Evolutionary conservation across 2,888 invertebrate genomes (phyloP), one percentile per base, ranked within the genome.

Genomic region (Drosophila paramelanica): DNA sequence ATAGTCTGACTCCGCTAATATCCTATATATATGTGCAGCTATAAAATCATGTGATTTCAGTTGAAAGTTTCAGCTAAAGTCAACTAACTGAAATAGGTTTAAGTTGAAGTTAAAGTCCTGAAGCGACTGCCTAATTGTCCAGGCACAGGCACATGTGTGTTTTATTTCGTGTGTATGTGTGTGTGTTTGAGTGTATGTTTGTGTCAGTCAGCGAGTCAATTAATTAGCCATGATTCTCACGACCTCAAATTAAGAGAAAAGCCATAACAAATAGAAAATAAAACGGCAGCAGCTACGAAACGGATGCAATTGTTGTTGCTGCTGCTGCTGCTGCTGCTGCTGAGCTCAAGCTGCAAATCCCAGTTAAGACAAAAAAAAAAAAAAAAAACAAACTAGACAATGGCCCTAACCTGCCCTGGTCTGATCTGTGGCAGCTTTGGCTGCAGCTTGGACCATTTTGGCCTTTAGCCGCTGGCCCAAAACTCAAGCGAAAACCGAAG

Each of bases 201-300:
- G 59, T 69, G 70, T 79, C 68, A 71, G 76, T 77, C 69, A 73
- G 78, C 77, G 79, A 88, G 89, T 83, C 90, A 90, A 89, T 90
- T 90, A 90, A 90, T 90, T 90, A 90, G 89, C 83, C 81, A 90
- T 90, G 90, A 90, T 90, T 90, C 90, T 90, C 90, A 90, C 90
- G 90, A 90, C 90, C 90, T 90, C 89, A 90, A 89, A 90, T 90
- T 90, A 90, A 89, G 81, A 89, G 89, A 87, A 90, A 89, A 81
- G 84, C 86, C 83, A 89, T 83, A 82, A 86, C 88, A 88, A 89
- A 90, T 81, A 84, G 77, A 88, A 89, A 88, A 79, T 81, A 68
- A 79, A 81, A 80, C 70, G 68, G 71, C 77, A 74, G 62, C 68
- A 76, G 52, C 65, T 56, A 60, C 51, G 75, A 78, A 78, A 75